phyloP scores from a whole-genome alignment of 2,113 vertebrate genomes.

The Tragelaphus strepsiceros region DNA sequence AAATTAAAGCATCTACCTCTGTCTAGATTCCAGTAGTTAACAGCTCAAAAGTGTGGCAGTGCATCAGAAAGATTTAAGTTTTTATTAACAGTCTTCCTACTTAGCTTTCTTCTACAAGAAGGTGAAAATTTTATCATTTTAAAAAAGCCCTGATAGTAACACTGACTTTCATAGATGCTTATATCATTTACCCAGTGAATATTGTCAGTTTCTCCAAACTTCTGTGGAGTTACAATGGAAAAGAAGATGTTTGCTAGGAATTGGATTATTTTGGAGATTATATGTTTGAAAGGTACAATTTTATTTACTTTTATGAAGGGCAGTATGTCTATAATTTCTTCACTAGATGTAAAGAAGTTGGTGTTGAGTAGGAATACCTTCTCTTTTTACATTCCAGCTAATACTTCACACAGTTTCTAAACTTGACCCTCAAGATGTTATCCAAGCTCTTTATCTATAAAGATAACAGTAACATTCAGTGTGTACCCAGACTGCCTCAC shows the following conservation, averaged over 20 bases:
- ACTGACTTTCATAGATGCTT: not conserved
- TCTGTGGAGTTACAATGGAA: not conserved
- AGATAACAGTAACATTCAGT: conserved; percentile 1
- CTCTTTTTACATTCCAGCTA: not conserved
- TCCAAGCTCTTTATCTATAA: conserved; percentile 28
- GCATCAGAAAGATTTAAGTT: not conserved
- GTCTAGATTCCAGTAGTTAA: not conserved
- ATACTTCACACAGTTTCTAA: not conserved
- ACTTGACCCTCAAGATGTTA: conserved; percentile 20
- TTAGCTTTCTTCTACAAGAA: not conserved
- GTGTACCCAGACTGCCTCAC: not conserved
- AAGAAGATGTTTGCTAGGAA: not conserved
- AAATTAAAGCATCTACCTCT: not conserved
- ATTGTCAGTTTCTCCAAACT: not conserved
- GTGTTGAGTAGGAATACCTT: not conserved
- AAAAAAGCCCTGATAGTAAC: not conserved
- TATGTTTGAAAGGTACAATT: not conserved
- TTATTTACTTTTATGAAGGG: not conserved
- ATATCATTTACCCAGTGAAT: not conserved
- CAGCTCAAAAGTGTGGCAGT: not conserved
- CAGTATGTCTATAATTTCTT: not conserved
- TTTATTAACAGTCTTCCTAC: conserved; percentile 1
- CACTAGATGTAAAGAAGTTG: not conserved
- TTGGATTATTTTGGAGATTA: not conserved
- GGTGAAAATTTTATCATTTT: not conserved